A percentile compares a stretch with the other conserved stretches of the same genome.
Conservation (phyloP, 2,888 invertebrate species). For the Dasypolia templi region DNA sequence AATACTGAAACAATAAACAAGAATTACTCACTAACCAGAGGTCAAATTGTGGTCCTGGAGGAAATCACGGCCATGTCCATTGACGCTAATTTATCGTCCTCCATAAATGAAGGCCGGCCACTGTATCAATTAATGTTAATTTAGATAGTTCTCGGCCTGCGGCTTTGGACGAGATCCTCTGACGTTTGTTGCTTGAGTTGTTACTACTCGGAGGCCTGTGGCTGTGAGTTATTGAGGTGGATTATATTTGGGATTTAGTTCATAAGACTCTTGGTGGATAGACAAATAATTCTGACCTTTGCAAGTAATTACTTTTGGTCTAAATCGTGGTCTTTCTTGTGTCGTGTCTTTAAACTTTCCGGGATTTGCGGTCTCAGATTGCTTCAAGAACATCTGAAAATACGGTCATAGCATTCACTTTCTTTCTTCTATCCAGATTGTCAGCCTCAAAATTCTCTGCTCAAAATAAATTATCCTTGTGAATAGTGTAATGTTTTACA, state of each 20-base stretch:
- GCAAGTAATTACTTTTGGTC: no score
- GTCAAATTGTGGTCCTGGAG: slow-evolving; percentile 73
- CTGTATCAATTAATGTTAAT: slow-evolving; percentile 76
- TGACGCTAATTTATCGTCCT: slow-evolving; percentile 68
- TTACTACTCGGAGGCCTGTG: not conserved
- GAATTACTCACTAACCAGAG: slow-evolving; percentile 68
- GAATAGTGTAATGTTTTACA: not conserved
- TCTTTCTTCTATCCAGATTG: not conserved
- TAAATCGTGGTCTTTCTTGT: not conserved
- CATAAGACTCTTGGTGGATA: not conserved
- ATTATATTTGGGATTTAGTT: slow-evolving; percentile 1
- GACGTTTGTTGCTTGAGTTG: slow-evolving; percentile 34
- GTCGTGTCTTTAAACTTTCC: not conserved
- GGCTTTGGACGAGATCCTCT: slow-evolving; percentile 39
- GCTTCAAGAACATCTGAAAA: not conserved
- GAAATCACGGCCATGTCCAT: slow-evolving; percentile 73
- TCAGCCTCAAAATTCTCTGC: not conserved
- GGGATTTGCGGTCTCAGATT: not conserved
- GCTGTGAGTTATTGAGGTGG: slow-evolving; percentile 13
- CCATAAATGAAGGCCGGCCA: slow-evolving; percentile 68
- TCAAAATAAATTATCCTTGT: not conserved
- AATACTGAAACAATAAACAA: slow-evolving; percentile 54
- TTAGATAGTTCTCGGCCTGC: slow-evolving; percentile 57
- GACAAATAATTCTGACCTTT: not conserved
- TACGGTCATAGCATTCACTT: not conserved